Percentiles rank a stretch among this genome's conserved stretches.
Conservation (phyloP, 2,888 invertebrate species). For the Tanytarsus gracilentus region DNA sequence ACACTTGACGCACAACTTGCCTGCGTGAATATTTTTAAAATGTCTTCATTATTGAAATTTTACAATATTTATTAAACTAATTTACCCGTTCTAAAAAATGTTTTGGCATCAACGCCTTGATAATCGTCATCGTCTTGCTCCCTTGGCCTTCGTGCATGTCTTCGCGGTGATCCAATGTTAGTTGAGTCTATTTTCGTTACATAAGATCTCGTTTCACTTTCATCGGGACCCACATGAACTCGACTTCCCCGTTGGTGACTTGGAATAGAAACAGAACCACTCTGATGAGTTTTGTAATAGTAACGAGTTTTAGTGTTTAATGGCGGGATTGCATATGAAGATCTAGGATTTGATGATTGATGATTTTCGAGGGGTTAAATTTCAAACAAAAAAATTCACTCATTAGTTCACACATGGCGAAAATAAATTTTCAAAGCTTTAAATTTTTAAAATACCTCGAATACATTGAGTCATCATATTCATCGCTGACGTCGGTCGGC, state of each 20-base stretch:
- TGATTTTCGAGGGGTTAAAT: not conserved
- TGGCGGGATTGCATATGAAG: slow-evolving; percentile 13
- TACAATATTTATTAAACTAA: not conserved
- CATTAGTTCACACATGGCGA: not conserved
- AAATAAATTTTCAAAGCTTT: no score
- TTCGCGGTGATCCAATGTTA: slow-evolving; percentile 8
- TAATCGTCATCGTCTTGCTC: slow-evolving; percentile 1
- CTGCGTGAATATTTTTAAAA: not conserved
- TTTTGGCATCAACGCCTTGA: not conserved
- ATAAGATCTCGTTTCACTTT: slow-evolving; percentile 30
- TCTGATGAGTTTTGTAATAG: slow-evolving; percentile 31
- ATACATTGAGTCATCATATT: no score
- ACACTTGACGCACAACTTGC: slow-evolving; percentile 32
- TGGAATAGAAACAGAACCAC: slow-evolving; percentile 30
- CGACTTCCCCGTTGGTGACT: slow-evolving; percentile 25
- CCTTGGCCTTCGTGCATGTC: not conserved
- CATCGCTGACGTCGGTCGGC: no score
- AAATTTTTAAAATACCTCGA: no score
- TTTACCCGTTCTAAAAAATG: slow-evolving; percentile 25
- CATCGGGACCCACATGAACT: slow-evolving; percentile 30
- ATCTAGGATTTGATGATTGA: no score
- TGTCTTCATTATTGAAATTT: not conserved
- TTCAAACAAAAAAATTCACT: not conserved
- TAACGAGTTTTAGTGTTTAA: slow-evolving; percentile 30
- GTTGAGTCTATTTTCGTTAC: slow-evolving; percentile 30